Conservation (phyloP, 2,888 invertebrate genomes). For the Pandemis corylana region DNA sequence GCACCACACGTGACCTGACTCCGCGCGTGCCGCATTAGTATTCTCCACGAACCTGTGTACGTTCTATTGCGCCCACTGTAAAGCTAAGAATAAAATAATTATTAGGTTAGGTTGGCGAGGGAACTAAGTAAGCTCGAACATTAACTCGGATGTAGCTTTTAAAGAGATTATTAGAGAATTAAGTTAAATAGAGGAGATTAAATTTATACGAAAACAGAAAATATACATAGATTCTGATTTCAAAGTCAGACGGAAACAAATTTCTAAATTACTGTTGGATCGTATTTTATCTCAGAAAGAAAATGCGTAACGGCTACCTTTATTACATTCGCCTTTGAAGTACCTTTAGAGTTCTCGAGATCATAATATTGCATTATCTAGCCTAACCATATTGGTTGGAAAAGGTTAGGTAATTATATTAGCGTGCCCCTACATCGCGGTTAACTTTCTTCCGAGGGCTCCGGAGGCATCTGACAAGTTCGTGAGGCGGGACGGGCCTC, state of each 20-base stretch:
- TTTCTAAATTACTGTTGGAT: background rate
- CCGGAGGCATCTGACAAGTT: conserved; percentile 41
- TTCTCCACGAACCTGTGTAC: conserved; percentile 30
- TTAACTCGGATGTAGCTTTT: conserved; percentile 1
- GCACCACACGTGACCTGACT: conserved; percentile 39
- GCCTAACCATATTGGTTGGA: conserved; percentile 39
- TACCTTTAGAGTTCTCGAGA: conserved; percentile 35
- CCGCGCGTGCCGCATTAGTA: conserved; percentile 32
- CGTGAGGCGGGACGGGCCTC: conserved; percentile 31
- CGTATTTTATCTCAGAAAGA: background rate
- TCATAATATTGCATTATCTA: conserved; percentile 40
- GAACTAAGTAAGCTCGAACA: background rate
- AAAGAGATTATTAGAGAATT: background rate
- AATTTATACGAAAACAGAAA: background rate
- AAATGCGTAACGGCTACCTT: conserved; percentile 26
- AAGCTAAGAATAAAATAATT: conserved; percentile 28
- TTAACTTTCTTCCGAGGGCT: conserved; percentile 41
- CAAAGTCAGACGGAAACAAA: background rate
- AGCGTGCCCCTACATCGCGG: conserved; percentile 38
- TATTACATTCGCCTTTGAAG: conserved; percentile 32
- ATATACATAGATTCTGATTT: background rate
- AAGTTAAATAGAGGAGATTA: background rate
- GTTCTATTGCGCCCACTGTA: conserved; percentile 34
- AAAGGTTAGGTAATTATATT: conserved; percentile 42
- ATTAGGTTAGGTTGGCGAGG: conserved; percentile 23